Conservation (phyloP, 2,113 vertebrate genomes). For the Ovis aries region DNA sequence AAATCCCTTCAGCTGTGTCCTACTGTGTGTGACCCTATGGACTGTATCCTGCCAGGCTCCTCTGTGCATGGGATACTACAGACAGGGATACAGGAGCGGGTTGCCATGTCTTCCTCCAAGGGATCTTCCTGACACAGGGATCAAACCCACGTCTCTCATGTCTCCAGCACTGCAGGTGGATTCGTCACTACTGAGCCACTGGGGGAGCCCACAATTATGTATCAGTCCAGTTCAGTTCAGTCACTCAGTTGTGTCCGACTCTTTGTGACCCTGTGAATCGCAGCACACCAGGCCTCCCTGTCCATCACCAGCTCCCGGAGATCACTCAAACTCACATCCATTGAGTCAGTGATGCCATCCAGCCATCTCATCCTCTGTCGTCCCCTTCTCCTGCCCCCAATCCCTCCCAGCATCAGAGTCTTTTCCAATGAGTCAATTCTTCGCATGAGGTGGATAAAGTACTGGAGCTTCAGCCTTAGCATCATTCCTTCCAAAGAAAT, state of each 20-base stretch:
- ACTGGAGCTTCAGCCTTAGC: too few relatives aligned
- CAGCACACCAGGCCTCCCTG: too few relatives aligned
- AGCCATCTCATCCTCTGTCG: too few relatives aligned
- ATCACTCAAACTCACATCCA: too few relatives aligned
- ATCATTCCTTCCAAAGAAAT: too few relatives aligned
- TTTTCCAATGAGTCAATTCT: too few relatives aligned
- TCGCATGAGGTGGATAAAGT: too few relatives aligned
- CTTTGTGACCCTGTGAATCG: too few relatives aligned
- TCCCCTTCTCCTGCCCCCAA: too few relatives aligned
- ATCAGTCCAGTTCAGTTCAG: not conserved
- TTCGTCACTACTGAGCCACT: not conserved
- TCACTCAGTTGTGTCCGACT: fast-evolving
- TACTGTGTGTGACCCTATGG: not conserved
- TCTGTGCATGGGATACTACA: not conserved
- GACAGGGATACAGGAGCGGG: not conserved
- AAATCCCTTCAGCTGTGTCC: not conserved
- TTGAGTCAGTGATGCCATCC: too few relatives aligned
- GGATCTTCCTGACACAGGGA: not conserved
- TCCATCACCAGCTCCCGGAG: too few relatives aligned
- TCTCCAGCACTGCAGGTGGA: not conserved
- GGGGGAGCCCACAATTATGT: not conserved
- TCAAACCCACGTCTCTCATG: not conserved
- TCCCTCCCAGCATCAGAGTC: too few relatives aligned
- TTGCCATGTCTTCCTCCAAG: not conserved
- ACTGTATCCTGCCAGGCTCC: not conserved